phyloP scores from a whole-genome alignment of 2,797 vertebrate species.

The Chaetophractus vellerosus region DNA sequence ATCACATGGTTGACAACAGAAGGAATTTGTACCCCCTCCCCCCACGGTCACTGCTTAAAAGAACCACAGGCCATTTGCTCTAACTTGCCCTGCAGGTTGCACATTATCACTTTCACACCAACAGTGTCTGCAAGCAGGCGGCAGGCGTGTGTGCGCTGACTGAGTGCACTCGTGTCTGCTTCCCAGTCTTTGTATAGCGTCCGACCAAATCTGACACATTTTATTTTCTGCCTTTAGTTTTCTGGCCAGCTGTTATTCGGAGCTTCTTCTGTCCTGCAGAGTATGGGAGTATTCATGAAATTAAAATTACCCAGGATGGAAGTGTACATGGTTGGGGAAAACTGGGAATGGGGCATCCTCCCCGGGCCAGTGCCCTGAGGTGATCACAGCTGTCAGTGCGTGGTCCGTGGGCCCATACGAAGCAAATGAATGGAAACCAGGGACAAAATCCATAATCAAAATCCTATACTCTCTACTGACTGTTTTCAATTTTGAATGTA shows the following conservation, averaged over 20 bases:
- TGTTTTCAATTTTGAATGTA: neutral
- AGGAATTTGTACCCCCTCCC: slow-evolving; percentile 76
- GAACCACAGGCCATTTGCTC: slow-evolving; percentile 57
- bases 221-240: neutral
- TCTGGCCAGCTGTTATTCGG: neutral
- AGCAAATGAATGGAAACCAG: neutral
- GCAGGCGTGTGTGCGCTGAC: neutral
- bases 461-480: neutral
- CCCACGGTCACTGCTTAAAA: slow-evolving; percentile 75
- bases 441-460: neutral
- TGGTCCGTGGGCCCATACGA: rapidly evolving
- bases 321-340: rapidly evolving
- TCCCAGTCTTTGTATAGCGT: slow-evolving; percentile 38
- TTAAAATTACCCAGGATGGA: neutral
- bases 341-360: rapidly evolving
- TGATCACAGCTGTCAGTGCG: neutral
- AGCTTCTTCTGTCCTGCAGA: neutral
- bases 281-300: neutral
- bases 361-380: rapidly evolving
- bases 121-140: slow-evolving; percentile 26
- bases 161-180: neutral
- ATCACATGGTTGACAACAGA: slow-evolving; percentile 83
- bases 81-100: neutral
- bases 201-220: neutral
- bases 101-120: neutral